Base-by-base conservation (phyloP, 2,888 invertebrate species). In the Clostera curtula region DNA sequence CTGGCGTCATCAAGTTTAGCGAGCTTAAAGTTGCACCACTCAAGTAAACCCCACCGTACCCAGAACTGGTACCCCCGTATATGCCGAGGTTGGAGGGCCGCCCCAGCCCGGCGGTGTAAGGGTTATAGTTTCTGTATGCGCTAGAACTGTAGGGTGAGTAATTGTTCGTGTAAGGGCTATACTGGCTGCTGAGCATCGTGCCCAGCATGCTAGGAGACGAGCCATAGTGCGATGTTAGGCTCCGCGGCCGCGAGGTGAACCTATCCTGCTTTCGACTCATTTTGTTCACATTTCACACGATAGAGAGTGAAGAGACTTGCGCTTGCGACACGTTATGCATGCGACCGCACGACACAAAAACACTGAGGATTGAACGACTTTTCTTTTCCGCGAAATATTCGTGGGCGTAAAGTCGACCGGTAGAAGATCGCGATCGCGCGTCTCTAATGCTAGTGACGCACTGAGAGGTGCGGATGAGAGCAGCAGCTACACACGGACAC, bases 11-110 rank as follows among this genome's bases (percentile, higher is more conserved):
- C 26, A 88, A 73, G 66, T 87, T 88, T 19, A 87, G 72, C 2
- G 88, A 87, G 11, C 85, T 80, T 27, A 88, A 67, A 3, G 87
- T 65, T 13, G 83, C 84, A 17, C 88, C 83, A 30, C 90, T 89
- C 40, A 90, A 72, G 31, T 89, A 89, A 12, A 90, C 75, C 24
- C 89, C 89, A 5, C 90, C 90, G 51, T 91, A 91, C 4, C 90
- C 90, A 3, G 88, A 88, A 35, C 86, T 69, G 0, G 88, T 88
- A 15, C 88, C 88, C 2, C 88, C 88, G 36, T 89, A 89, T 29
- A 87, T 80, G n/a, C 79, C 75, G 22, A 73, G 57, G 40, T 71
- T 73, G 6, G 62, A 51, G n/a, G 70, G 52, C 18, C 83, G 59
- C 1, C 76, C 74, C 43, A 80, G 59, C 1, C 82, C 79, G 14